Conservation (phyloP, 2,797 vertebrate genomes). For the Gymnocypris eckloni region DNA sequence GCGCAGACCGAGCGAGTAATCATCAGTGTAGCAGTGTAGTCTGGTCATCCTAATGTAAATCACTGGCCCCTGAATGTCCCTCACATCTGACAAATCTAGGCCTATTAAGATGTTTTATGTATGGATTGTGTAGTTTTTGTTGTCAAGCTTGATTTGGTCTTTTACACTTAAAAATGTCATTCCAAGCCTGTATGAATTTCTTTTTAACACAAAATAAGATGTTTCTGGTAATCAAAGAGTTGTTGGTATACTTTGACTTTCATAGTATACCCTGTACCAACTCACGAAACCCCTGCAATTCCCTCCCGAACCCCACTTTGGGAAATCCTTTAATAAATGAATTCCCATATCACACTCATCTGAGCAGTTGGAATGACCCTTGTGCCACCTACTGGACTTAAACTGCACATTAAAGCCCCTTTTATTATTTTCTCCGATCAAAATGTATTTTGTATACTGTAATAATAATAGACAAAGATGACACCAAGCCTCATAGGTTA, state of each 20-base stretch:
- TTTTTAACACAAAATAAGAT: not conserved
- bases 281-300: too few relatives aligned
- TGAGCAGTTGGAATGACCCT: not conserved
- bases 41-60: not conserved
- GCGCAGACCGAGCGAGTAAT: not conserved
- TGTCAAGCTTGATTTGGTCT: not conserved
- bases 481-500: not conserved
- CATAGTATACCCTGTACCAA: not conserved
- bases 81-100: not conserved
- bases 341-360: not conserved
- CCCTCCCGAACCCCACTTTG: too few relatives aligned
- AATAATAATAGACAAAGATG: not conserved
- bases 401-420: not conserved
- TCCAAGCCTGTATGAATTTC: not conserved
- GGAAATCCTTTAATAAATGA: not conserved
- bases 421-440: not conserved
- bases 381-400: slow-evolving; percentile 37
- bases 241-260: not conserved
- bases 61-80: not conserved
- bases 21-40: not conserved
- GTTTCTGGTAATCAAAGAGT: not conserved
- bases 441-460: not conserved
- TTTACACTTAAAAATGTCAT: not conserved
- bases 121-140: not conserved
- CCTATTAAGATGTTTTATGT: not conserved